A percentile compares a stretch with the other conserved stretches of the same genome.
phyloP scores from a whole-genome alignment of 2,113 vertebrate species.

The Microtus richardsoni region DNA sequence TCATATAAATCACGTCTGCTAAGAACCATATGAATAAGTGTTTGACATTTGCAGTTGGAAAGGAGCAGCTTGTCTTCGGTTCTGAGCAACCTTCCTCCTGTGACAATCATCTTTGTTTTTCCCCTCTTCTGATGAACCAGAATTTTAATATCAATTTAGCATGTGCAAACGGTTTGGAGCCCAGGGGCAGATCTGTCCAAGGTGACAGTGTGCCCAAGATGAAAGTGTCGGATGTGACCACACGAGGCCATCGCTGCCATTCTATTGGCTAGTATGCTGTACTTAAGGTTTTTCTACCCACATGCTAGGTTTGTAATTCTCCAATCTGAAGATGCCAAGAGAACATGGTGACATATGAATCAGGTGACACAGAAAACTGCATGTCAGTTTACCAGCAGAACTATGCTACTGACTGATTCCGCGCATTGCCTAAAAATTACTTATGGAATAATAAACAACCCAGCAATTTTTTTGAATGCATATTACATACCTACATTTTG shows the following conservation, averaged over 20 bases:
- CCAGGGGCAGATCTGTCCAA: conserved; percentile 49
- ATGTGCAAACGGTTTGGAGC: conserved; percentile 65
- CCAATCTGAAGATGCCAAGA: not conserved
- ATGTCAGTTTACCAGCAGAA: not conserved
- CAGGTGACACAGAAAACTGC: not conserved
- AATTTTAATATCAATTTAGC: conserved; percentile 66
- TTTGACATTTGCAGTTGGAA: conserved; percentile 75
- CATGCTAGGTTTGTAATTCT: not conserved
- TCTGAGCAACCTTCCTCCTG: conserved; percentile 56
- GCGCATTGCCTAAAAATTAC: not conserved
- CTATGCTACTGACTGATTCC: not conserved
- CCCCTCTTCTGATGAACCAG: conserved; percentile 42
- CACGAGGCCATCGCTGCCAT: conserved; percentile 35
- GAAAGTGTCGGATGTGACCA: conserved; percentile 26
- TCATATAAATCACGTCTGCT: conserved; percentile 71
- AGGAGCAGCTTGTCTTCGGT: conserved; percentile 61
- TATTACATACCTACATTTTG: not conserved
- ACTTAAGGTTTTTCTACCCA: not conserved
- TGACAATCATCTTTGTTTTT: conserved; percentile 61
- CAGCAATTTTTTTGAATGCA: not conserved
- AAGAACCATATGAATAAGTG: conserved; percentile 64
- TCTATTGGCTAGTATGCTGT: not conserved
- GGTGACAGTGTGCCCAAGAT: not conserved
- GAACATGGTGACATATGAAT: conserved; percentile 7
- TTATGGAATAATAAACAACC: not conserved